These are phyloP conservation scores for Chironomus riparius DNA, from an alignment of 2,888 invertebrate genomes.

Conservation along the genomic window DNA sequence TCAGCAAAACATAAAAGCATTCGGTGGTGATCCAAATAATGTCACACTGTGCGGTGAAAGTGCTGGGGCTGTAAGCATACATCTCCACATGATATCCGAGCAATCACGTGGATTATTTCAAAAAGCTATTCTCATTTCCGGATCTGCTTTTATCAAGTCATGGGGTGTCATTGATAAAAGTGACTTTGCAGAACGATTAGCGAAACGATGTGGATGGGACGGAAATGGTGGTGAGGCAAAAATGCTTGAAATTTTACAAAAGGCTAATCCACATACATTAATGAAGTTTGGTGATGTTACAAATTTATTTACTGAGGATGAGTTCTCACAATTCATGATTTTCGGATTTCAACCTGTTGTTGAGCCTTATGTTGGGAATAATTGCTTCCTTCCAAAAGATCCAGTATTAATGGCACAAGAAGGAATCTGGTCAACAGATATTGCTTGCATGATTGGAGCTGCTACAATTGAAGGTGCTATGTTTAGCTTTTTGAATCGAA, in stretches of 20 bases:
- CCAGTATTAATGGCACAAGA: slow-evolving; percentile 34
- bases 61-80: slow-evolving; percentile 45
- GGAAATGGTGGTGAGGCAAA: slow-evolving; percentile 37
- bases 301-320: slow-evolving; percentile 3
- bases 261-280: slow-evolving; percentile 29
- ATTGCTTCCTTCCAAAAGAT: slow-evolving; percentile 35
- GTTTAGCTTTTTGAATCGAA: neutral
- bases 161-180: slow-evolving; percentile 37
- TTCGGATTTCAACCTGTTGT: slow-evolving; percentile 37
- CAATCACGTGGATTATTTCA: slow-evolving; percentile 41
- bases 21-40: slow-evolving; percentile 13
- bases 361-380: slow-evolving; percentile 37
- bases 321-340: neutral
- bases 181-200: slow-evolving; percentile 38
- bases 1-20: neutral
- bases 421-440: slow-evolving; percentile 35
- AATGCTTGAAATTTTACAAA: slow-evolving; percentile 38
- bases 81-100: slow-evolving; percentile 45
- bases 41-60: slow-evolving; percentile 4
- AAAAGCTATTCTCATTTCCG: slow-evolving; percentile 40
- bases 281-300: neutral
- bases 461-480: slow-evolving; percentile 39
- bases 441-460: slow-evolving; percentile 38
- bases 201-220: slow-evolving; percentile 38
- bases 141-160: slow-evolving; percentile 34